phyloP scores from a whole-genome alignment of 2,113 vertebrate genomes.

The Stictonetta naevosa region DNA sequence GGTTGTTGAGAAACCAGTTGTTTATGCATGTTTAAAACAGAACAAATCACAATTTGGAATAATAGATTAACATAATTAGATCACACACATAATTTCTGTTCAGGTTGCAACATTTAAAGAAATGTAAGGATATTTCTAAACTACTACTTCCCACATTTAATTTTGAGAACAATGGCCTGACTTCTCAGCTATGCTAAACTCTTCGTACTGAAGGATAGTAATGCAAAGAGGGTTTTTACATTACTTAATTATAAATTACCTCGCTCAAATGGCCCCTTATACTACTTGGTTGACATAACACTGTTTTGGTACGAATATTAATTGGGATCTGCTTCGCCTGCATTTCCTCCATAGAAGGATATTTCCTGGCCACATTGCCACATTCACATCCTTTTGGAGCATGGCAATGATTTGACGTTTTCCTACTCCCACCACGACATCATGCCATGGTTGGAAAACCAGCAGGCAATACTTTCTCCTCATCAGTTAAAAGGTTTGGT shows the following conservation, averaged over 20 bases:
- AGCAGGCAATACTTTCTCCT: fast-evolving
- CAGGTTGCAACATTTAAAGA: background rate
- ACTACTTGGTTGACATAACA: background rate
- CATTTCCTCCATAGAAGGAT: background rate
- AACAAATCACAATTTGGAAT: background rate
- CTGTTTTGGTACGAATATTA: background rate
- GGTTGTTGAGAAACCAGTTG: background rate
- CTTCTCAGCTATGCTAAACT: background rate
- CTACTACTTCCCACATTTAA: background rate
- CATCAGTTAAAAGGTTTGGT: background rate
- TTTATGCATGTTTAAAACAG: background rate
- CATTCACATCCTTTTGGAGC: background rate
- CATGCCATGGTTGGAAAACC: background rate
- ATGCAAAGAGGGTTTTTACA: background rate
- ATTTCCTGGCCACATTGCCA: background rate
- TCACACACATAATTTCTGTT: background rate
- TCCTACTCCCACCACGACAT: background rate
- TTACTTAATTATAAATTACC: background rate
- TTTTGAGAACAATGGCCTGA: background rate
- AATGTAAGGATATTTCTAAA: background rate
- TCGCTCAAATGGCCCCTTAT: background rate
- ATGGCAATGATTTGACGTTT: background rate
- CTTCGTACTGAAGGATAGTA: background rate
- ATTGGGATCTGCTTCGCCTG: background rate
- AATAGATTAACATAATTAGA: background rate